These are phyloP conservation scores for Drosophila dunni DNA, from an alignment of 1,140 invertebrate species.

Conservation along the genomic window DNA sequence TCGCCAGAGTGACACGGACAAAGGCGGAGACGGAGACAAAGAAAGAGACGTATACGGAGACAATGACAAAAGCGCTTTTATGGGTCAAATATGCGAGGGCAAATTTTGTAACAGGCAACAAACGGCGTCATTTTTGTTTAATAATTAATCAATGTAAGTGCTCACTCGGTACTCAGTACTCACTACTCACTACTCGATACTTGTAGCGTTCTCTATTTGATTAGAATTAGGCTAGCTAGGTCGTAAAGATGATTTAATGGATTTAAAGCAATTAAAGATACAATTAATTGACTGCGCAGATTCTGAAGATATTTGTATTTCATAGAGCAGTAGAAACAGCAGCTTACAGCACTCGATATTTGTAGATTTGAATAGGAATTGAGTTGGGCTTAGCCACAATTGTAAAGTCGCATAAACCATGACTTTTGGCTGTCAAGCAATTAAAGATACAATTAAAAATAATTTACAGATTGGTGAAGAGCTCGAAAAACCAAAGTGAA, in stretches of 20 bases:
- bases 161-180: background rate
- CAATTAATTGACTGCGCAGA: no score
- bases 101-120: slow-evolving; percentile 2
- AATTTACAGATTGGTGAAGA: no score
- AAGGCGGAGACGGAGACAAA: background rate
- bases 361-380: slow-evolving; percentile 1
- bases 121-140: slow-evolving; percentile 46
- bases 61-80: slow-evolving; percentile 23
- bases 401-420: background rate
- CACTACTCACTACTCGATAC: background rate
- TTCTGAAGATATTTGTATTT: no score
- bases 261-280: no score
- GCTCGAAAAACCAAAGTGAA: no score
- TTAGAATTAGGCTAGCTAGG: background rate
- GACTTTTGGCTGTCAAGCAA: no score
- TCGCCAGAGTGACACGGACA: background rate
- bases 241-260: no score
- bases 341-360: background rate
- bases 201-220: background rate
- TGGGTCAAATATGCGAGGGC: slow-evolving; percentile 53
- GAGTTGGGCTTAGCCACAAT: background rate
- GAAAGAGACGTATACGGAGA: background rate
- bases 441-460: no score
- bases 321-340: no score
- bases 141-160: slow-evolving; percentile 47